These are phyloP conservation scores for Carposina sasakii DNA, from an alignment of 1,140 invertebrate genomes.

Conservation along the genomic window DNA sequence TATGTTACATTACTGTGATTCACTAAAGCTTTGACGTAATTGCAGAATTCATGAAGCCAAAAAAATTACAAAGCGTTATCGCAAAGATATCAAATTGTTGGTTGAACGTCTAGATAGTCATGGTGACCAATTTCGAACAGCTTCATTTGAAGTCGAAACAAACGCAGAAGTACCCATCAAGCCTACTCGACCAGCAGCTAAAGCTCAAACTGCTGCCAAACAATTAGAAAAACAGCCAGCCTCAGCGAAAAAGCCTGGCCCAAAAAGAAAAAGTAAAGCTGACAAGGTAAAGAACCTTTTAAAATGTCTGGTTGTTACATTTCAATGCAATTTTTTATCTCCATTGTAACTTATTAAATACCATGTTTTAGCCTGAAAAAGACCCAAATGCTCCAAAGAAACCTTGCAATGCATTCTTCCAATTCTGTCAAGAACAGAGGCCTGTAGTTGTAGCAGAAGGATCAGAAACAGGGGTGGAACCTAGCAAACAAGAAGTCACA, in stretches of 20 bases:
- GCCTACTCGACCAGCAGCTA: conserved; percentile 32
- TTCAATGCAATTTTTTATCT: no score
- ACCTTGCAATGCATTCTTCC: conserved; percentile 86
- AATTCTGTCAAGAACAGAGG: conserved; percentile 85
- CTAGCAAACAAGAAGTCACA: conserved; percentile 82
- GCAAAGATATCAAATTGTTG: conserved; percentile 73
- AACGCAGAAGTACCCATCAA: conserved; percentile 46
- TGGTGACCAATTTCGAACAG: conserved; percentile 64
- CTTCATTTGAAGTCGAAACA: conserved; percentile 53
- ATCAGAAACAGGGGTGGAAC: conserved; percentile 77
- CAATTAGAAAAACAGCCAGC: conserved; percentile 50
- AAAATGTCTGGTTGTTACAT: not conserved
- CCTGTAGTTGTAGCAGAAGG: conserved; percentile 79
- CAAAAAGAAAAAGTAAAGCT: conserved; percentile 69
- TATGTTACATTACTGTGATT: no score
- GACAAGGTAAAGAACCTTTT: conserved; percentile 51
- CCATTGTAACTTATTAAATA: no score
- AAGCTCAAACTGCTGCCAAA: conserved; percentile 53
- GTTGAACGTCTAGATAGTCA: conserved; percentile 69
- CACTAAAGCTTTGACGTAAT: conserved; percentile 27
- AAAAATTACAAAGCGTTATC: conserved; percentile 72
- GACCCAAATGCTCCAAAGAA: conserved; percentile 86
- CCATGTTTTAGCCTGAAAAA: conserved; percentile 69
- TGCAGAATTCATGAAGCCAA: conserved; percentile 75
- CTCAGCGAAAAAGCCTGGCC: conserved; percentile 52